A percentile compares a stretch with the other conserved stretches of the same genome.
Evolutionary conservation across 2,113 vertebrate genomes (phyloP).

Genomic region (Clupea harengus): DNA sequence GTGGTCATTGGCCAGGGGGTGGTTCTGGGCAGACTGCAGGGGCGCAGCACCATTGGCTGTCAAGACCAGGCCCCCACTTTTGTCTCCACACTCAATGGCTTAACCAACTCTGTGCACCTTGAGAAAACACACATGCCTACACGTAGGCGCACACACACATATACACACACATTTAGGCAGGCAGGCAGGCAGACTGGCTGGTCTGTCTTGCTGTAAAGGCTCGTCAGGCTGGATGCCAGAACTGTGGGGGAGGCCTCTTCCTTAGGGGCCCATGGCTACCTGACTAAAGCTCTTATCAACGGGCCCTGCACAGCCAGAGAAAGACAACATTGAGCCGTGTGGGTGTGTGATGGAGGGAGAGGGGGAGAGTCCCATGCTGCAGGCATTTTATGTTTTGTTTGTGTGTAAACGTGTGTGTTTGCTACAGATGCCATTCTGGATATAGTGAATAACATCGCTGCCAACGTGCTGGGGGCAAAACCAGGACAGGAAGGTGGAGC

Average conservation of each 20-base stretch:
- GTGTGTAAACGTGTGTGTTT: constrained; percentile 21
- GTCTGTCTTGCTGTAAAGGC: not conserved
- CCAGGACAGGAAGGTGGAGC: constrained; percentile 73
- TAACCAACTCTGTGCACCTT: not conserved
- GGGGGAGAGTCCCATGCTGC: not conserved
- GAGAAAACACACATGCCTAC: not conserved
- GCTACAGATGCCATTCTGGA: constrained; percentile 91
- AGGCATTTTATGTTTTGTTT: not conserved
- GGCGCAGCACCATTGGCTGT: not conserved
- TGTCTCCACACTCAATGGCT: not conserved
- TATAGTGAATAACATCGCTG: constrained; percentile 99
- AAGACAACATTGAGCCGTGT: not conserved
- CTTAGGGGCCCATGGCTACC: not conserved
- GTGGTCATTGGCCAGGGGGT: not conserved
- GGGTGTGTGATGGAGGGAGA: not conserved
- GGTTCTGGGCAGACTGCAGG: constrained; percentile 6
- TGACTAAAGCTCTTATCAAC: not conserved
- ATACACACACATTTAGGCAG: not conserved
- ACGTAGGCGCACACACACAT: not conserved
- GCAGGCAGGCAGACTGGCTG: not conserved
- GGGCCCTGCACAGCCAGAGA: not conserved
- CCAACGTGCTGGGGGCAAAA: constrained; percentile 94
- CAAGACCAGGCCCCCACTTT: not conserved
- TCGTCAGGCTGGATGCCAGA: not conserved
- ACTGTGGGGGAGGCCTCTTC: not conserved